Conservation (phyloP, 2,888 invertebrate genomes). For the Lochmaea crataegi region DNA sequence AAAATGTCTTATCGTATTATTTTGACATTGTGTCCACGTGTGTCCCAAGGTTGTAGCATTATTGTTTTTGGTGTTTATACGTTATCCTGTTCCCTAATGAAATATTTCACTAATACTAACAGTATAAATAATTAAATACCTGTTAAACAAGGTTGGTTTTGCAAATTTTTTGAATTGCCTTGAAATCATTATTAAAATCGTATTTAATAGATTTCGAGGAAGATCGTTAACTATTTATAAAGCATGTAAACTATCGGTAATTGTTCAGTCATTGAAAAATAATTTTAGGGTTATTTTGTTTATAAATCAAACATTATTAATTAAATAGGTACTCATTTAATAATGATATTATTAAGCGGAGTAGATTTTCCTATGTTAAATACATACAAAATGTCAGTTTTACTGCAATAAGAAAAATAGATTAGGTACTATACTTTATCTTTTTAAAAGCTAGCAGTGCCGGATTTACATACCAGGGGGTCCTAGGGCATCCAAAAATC, state of each 20-base stretch:
- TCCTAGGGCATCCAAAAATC: too few relatives aligned
- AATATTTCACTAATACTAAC: too few relatives aligned
- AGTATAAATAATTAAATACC: neutral
- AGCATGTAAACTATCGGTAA: neutral
- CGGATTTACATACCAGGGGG: too few relatives aligned
- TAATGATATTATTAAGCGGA: neutral
- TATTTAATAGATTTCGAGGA: constrained; percentile 7
- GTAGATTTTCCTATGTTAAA: neutral
- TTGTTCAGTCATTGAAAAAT: neutral
- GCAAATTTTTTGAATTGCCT: constrained; percentile 8
- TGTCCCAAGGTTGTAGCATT: neutral
- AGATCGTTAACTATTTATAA: constrained; percentile 4
- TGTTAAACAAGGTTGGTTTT: neutral
- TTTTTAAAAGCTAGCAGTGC: too few relatives aligned
- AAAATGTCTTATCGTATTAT: neutral
- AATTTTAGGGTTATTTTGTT: neutral
- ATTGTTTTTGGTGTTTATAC: neutral
- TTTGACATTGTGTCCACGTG: neutral
- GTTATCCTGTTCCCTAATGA: neutral
- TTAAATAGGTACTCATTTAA: neutral
- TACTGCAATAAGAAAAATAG: too few relatives aligned
- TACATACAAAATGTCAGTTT: neutral
- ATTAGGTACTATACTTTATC: too few relatives aligned
- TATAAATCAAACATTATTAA: neutral
- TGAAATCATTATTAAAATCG: constrained; percentile 1